These are phyloP conservation scores for Actinia tenebrosa DNA, from an alignment of 64 coral and sea anemone genomes.

Conservation along the genomic window DNA sequence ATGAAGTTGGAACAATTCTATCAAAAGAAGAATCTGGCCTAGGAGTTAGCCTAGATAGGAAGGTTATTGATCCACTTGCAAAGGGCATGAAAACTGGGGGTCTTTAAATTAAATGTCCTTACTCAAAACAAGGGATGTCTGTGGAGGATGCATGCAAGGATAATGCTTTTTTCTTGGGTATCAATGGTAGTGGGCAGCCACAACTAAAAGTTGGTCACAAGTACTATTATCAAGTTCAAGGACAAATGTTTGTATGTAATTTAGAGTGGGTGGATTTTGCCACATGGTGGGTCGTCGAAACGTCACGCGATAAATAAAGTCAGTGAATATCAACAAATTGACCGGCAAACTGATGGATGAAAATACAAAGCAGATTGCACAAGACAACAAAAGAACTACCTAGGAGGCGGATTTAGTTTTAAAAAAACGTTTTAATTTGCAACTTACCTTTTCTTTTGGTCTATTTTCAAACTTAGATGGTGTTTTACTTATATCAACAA, in stretches of 20 bases:
- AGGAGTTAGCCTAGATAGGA: conserved; percentile 32
- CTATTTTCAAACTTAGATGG: too few species aligned
- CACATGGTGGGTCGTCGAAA: conserved; percentile 14
- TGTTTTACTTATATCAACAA: too few species aligned
- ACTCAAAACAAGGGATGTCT: conserved; percentile 16
- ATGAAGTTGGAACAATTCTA: conserved; percentile 63
- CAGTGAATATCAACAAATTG: too few species aligned
- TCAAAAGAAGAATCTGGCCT: conserved; percentile 46
- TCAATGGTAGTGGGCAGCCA: background rate
- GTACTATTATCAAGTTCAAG: conserved; percentile 25
- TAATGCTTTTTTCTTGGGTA: conserved; percentile 6
- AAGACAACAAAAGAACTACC: too few species aligned
- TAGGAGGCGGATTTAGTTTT: too few species aligned
- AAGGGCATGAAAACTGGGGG: conserved; percentile 44
- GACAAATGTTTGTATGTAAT: conserved; percentile 57
- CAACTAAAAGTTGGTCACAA: background rate
- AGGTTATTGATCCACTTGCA: conserved; percentile 23
- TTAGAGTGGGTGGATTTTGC: conserved; percentile 57
- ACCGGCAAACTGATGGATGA: too few species aligned
- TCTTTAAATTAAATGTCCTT: conserved; percentile 45
- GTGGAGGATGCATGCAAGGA: conserved; percentile 17
- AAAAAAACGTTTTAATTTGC: too few species aligned
- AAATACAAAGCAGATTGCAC: too few species aligned
- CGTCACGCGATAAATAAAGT: too few species aligned
- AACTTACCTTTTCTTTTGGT: too few species aligned